These are phyloP conservation scores for Trachemys scripta DNA, from an alignment of 2,113 vertebrate species.

Conservation along the genomic window DNA sequence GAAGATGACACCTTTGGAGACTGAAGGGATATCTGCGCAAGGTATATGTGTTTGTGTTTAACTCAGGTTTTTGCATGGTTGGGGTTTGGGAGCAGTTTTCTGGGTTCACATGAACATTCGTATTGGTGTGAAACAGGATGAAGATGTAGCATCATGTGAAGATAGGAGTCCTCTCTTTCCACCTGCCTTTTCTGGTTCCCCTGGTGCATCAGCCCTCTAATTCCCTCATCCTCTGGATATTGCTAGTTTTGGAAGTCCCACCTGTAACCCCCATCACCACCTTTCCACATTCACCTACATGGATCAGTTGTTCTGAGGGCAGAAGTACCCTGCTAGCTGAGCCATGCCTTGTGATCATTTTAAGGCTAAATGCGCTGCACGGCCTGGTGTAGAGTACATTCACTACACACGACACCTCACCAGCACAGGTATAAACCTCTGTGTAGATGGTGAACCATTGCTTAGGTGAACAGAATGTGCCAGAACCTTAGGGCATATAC, in stretches of 20 bases:
- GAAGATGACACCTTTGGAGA: conserved; percentile 4
- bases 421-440: not conserved
- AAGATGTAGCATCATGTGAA: not conserved
- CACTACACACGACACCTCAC: not conserved
- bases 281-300: not conserved
- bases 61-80: not conserved
- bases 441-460: not conserved
- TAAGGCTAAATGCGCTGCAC: not conserved
- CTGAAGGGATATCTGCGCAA: not conserved
- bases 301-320: not conserved
- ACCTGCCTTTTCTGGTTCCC: not conserved
- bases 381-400: not conserved
- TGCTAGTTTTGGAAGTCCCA: not conserved
- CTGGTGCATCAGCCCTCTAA: not conserved
- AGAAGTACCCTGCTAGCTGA: not conserved
- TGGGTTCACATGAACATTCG: not conserved
- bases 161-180: not conserved
- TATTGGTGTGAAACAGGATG: not conserved
- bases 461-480: not conserved
- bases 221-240: not conserved
- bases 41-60: conserved; percentile 36
- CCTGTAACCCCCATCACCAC: not conserved
- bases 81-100: not conserved
- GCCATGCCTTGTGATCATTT: not conserved
- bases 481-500: not conserved